Evolutionary conservation across 2,888 invertebrate species (phyloP).

Genomic region (Beris morrisii): DNA sequence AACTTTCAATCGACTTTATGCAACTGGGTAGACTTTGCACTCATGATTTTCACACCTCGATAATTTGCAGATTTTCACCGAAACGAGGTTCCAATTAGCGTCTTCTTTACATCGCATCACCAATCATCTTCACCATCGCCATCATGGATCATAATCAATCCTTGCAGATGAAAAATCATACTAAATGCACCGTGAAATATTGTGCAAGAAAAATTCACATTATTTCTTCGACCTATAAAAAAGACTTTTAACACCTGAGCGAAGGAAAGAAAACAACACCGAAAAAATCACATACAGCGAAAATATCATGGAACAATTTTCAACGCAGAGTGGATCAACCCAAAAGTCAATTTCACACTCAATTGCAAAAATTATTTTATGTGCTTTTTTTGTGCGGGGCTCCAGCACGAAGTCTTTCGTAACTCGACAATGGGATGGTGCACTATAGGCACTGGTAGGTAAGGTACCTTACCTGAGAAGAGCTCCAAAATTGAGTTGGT

Average conservation of each 20-base stretch:
- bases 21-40: too few relatives aligned
- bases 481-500: too few relatives aligned
- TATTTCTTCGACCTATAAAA: too few relatives aligned
- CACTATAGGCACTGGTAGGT: too few relatives aligned
- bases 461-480: too few relatives aligned
- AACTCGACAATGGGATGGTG: too few relatives aligned
- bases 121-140: constrained; percentile 4
- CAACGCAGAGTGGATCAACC: constrained; percentile 19
- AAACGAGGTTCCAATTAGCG: constrained; percentile 21
- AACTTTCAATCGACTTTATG: too few relatives aligned
- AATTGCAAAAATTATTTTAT: constrained; percentile 34
- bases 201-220: neutral
- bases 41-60: too few relatives aligned
- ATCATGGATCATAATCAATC: neutral
- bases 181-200: constrained; percentile 8
- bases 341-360: constrained; percentile 38
- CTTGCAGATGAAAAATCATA: neutral
- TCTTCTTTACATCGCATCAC: neutral
- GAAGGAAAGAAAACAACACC: too few relatives aligned
- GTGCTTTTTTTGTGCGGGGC: neutral
- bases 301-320: constrained; percentile 16
- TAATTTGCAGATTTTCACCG: too few relatives aligned
- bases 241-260: too few relatives aligned
- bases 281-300: too few relatives aligned
- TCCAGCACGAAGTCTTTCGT: neutral